phyloP scores from a whole-genome alignment of 2,113 vertebrate genomes.

The Poeciliopsis prolifica region DNA sequence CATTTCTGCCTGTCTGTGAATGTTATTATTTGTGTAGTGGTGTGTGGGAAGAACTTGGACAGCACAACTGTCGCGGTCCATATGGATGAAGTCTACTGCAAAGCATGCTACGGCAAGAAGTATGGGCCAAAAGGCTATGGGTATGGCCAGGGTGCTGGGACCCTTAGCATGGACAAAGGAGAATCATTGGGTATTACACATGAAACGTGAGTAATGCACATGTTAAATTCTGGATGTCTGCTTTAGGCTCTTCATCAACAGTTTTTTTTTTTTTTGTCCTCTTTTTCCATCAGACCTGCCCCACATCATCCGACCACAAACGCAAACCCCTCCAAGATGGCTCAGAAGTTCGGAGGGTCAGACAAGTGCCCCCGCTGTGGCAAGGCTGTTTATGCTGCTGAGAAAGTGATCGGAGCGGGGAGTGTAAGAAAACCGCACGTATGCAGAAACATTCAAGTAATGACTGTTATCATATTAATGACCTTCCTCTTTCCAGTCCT shows the following conservation, averaged over 20 bases:
- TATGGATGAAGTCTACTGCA: constrained; percentile 93
- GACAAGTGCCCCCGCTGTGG: constrained; percentile 90
- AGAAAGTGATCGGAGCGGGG: constrained; percentile 93
- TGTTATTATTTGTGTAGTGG: constrained; percentile 79
- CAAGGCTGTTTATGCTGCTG: constrained; percentile 90
- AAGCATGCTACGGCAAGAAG: constrained; percentile 92
- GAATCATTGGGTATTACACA: constrained; percentile 88
- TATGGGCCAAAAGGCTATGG: constrained; percentile 96
- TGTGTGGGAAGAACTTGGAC: constrained; percentile 92
- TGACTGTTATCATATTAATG: not conserved
- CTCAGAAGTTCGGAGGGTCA: constrained; percentile 87
- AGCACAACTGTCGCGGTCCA: constrained; percentile 93
- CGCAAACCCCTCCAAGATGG: constrained; percentile 85
- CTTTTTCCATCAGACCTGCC: constrained; percentile 44
- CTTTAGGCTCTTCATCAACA: not conserved
- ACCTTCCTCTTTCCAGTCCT: constrained; percentile 78
- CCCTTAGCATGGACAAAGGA: constrained; percentile 90
- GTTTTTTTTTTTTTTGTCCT: not conserved
- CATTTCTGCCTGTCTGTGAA: not conserved
- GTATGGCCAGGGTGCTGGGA: constrained; percentile 90
- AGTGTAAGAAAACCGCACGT: constrained; percentile 79
- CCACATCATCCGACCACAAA: constrained; percentile 87
- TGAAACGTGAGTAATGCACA: constrained; percentile 82
- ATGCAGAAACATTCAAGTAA: not conserved
- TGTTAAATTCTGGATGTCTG: not conserved